phyloP scores from a whole-genome alignment of 1,140 invertebrate species.

The Caenorhabditis latens region DNA sequence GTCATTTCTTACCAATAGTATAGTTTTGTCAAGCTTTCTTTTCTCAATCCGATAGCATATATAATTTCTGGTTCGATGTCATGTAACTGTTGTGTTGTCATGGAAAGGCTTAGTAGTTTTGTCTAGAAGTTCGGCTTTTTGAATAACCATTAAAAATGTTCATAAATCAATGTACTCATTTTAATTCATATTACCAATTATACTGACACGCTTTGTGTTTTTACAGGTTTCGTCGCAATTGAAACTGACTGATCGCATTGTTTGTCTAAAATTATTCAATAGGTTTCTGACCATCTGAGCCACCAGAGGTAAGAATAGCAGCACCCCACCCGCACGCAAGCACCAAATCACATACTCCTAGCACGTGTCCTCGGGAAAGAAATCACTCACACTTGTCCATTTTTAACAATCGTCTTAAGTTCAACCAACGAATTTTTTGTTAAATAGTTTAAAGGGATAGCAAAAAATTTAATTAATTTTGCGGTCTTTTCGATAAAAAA shows the following conservation, averaged over 20 bases:
- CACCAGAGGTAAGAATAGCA: conserved; percentile 23
- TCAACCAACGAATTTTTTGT: too few species aligned
- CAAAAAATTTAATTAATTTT: too few species aligned
- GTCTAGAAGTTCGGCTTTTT: background rate
- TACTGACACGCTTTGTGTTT: conserved; percentile 46
- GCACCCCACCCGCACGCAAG: background rate
- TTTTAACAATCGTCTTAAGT: background rate
- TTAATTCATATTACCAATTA: background rate
- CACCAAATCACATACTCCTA: background rate
- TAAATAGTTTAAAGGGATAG: too few species aligned
- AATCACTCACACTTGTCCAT: background rate
- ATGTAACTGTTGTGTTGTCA: conserved; percentile 3
- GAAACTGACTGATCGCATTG: conserved; percentile 22
- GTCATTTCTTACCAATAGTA: background rate
- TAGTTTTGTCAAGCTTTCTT: conserved; percentile 16
- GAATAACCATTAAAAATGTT: conserved; percentile 5
- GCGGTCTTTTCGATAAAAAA: too few species aligned
- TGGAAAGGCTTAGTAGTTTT: background rate
- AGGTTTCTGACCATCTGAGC: background rate
- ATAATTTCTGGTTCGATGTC: conserved; percentile 7
- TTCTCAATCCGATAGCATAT: background rate
- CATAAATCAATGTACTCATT: background rate
- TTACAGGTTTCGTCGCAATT: conserved; percentile 43
- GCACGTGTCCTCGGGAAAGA: background rate
- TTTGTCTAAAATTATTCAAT: background rate